These are phyloP conservation scores for Meandrina meandrites DNA, from an alignment of 92 coral and sea anemone species.

Conservation along the genomic window DNA sequence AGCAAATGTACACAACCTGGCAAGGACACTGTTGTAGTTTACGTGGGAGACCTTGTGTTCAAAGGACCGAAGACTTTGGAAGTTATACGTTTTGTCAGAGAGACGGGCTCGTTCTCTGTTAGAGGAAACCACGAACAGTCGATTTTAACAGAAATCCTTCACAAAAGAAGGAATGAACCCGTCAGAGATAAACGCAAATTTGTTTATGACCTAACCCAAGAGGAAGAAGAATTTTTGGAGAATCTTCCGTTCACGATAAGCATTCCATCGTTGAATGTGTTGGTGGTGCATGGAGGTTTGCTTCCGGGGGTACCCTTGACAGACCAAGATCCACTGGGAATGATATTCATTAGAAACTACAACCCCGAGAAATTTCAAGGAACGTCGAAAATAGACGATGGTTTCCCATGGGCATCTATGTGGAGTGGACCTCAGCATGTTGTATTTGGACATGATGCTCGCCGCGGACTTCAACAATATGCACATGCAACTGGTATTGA, in stretches of 20 bases:
- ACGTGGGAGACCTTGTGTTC: conserved; percentile 73
- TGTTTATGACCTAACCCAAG: conserved; percentile 52
- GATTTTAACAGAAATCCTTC: conserved; percentile 48
- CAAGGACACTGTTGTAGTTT: conserved; percentile 52
- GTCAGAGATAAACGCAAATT: conserved; percentile 58
- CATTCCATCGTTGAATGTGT: conserved; percentile 61
- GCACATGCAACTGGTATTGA: conserved; percentile 69
- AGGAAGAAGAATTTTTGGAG: conserved; percentile 62
- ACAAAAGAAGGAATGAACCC: conserved; percentile 49
- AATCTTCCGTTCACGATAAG: conserved; percentile 70
- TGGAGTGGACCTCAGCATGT: conserved; percentile 80
- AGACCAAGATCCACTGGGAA: conserved; percentile 64
- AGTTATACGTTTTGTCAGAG: conserved; percentile 62
- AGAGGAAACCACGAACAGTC: conserved; percentile 83
- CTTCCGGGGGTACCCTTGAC: conserved; percentile 67
- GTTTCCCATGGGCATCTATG: conserved; percentile 71
- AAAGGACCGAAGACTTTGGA: conserved; percentile 76
- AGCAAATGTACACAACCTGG: conserved; percentile 38
- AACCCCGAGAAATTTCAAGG: conserved; percentile 62
- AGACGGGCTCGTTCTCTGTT: conserved; percentile 67
- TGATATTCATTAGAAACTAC: conserved; percentile 75
- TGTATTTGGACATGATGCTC: conserved; percentile 83
- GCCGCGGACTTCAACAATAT: conserved; percentile 69
- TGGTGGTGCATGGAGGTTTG: conserved; percentile 77
- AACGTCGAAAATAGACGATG: conserved; percentile 46